Base-by-base conservation (phyloP, 64 coral and sea anemone genomes). In the Pocillopora damicornis region DNA sequence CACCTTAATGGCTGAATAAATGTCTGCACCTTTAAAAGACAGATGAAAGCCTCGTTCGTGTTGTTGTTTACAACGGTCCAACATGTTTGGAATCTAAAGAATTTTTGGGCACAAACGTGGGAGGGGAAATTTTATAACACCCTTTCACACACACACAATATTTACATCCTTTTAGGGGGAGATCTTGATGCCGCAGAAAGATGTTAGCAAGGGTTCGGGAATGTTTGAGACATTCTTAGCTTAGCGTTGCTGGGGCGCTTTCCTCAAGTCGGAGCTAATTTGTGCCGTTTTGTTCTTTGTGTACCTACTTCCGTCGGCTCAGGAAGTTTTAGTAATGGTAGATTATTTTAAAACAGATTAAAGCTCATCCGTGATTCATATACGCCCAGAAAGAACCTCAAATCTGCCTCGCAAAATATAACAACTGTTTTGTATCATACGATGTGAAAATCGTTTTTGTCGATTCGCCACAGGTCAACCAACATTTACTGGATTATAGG, bases 51-150 rank as follows among this genome's bases (percentile, higher is more conserved):
- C 35, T 34, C 63, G 67, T 71, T 71, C 67, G 25, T 71, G 67
- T 51, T 85, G 81, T 58, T 72, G 81, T 72, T 58, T 85, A 72
- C 81, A 85, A 85, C 18, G n/a, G 16, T 6, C 20, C 65, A 14
- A 37, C 12, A 59, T 58, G n/a, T 9, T 30, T n/a, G 81, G 81
- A 85, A 85, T 85, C 26, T 72, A 0, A 58, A 26, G 58, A 56
- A 73, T 85, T 58, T 51, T 51, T n/a, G 2, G 15, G 30, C 18
- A 14, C 56, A 35, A 5, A 38, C 36, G 77, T 77, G 75, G 75
- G 75, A 37, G 75, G 75, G 42, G 14, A 77, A 14, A 11, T 75
- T 75, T 18, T 11, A 51, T 18, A 35, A 20, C 61, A 45, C 36
- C 38, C 38, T 72, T 23, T 57, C 15, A 22, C 30, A 45, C 37